These are phyloP conservation scores for Peromyscus californicus DNA, from an alignment of 2,113 vertebrate species.

Conservation along the genomic window DNA sequence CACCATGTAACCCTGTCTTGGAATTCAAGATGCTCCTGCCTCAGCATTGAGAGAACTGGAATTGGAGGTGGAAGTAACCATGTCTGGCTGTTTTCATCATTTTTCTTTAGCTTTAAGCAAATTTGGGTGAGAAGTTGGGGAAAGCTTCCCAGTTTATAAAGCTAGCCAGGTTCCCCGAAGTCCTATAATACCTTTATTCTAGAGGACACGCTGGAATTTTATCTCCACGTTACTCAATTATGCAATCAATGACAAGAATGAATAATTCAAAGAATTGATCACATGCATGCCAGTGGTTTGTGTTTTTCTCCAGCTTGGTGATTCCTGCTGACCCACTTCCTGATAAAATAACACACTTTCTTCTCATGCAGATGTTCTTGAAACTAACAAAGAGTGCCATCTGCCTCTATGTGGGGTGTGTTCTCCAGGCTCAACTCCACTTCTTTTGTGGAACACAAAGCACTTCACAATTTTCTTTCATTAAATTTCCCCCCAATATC, in stretches of 20 bases:
- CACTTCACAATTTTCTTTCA: conserved; percentile 54
- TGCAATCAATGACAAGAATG: conserved; percentile 68
- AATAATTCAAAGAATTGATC: conserved; percentile 77
- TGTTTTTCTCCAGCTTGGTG: neutral
- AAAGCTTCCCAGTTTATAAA: neutral
- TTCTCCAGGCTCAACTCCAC: conserved; percentile 15
- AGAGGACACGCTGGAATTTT: conserved; percentile 54
- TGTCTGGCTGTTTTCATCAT: neutral
- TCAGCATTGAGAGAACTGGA: no score
- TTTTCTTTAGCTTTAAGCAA: conserved; percentile 36
- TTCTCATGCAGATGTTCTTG: conserved; percentile 40
- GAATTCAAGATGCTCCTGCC: neutral
- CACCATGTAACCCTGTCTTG: neutral
- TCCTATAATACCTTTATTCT: neutral
- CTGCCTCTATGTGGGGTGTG: neutral
- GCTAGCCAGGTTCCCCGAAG: neutral
- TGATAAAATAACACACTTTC: conserved; percentile 57
- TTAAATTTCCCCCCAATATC: neutral
- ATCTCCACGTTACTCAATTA: conserved; percentile 55
- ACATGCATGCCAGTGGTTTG: neutral
- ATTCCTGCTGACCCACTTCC: conserved; percentile 78
- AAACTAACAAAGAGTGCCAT: conserved; percentile 68
- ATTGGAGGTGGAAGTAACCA: neutral
- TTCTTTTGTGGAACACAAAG: conserved; percentile 4
- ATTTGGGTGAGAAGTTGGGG: neutral